Evolutionary conservation across 2,113 vertebrate species (phyloP).

Genomic region (Lipophrys pholis): DNA sequence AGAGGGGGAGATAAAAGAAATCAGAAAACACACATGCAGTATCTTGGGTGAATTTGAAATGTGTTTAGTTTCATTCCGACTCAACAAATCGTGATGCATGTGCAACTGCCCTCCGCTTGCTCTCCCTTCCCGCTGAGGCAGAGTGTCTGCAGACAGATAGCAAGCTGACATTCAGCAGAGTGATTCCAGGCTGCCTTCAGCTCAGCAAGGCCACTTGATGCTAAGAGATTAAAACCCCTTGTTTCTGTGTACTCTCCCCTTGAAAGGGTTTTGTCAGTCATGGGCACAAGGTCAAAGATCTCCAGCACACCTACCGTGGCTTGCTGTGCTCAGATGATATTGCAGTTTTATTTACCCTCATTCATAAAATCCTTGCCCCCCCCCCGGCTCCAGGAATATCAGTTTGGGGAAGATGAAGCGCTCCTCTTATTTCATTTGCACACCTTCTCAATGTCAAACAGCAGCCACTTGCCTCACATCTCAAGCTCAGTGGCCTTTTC

Average conservation of each 20-base stretch:
- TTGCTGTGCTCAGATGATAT: slow-evolving; percentile 25
- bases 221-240: slow-evolving; percentile 52
- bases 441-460: slow-evolving; percentile 69
- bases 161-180: slow-evolving; percentile 36
- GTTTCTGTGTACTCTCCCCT: slow-evolving; percentile 45
- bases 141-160: slow-evolving; percentile 32
- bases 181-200: slow-evolving; percentile 28
- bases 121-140: slow-evolving; percentile 21
- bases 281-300: slow-evolving; percentile 53
- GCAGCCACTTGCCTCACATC: slow-evolving; percentile 40
- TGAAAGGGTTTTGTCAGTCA: slow-evolving; percentile 40
- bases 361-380: slow-evolving; percentile 35
- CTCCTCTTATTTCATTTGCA: slow-evolving; percentile 53
- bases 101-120: not conserved
- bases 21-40: not conserved
- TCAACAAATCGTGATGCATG: slow-evolving; percentile 48
- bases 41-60: slow-evolving; percentile 42
- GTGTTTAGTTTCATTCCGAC: slow-evolving; percentile 42
- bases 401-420: slow-evolving; percentile 52
- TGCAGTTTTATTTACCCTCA: slow-evolving; percentile 54
- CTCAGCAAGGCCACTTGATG: slow-evolving; percentile 55
- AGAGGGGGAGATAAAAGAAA: slow-evolving; percentile 13
- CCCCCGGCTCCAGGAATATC: slow-evolving; percentile 25
- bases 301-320: slow-evolving; percentile 9
- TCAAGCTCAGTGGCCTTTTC: slow-evolving; percentile 51